Evolutionary conservation across 2,888 invertebrate genomes (phyloP), one percentile per base, ranked within the genome.

Genomic region (Parapristionchus giblindavisi): DNA sequence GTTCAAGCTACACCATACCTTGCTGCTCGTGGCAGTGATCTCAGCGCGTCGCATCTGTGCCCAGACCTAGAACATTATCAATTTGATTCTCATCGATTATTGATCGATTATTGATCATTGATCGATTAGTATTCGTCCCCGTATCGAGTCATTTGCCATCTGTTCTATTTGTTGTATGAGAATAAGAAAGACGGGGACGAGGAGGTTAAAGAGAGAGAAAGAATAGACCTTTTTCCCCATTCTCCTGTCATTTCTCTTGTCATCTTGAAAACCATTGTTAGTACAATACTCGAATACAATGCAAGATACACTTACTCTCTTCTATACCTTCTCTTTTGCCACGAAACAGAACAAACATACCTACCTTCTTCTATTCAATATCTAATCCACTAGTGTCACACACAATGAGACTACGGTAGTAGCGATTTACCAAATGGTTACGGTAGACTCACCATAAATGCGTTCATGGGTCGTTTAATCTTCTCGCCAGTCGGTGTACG

Each of bases 401-500:
- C n/a, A n/a, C n/a, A n/a, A n/a, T n/a, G n/a, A n/a, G n/a, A n/a
- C n/a, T n/a, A n/a, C n/a, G n/a, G n/a, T n/a, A n/a, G n/a, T n/a
- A n/a, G n/a, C n/a, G n/a, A n/a, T n/a, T n/a, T n/a, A n/a, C n/a
- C n/a, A n/a, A n/a, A n/a, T n/a, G n/a, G n/a, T n/a, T n/a, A n/a
- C n/a, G n/a, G n/a, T n/a, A n/a, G n/a, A 75, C 72, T 68, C 56
- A 81, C 81, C 81, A 81, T 81, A 56, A 81, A 81, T 0, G 81
- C 81, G 36, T 81, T 81, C 81, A 81, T 81, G 51, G 81, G 81
- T 60, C 81, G 68, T 60, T 81, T 81, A 65, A 81, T 80, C 68
- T 74, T 75, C 52, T 63, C 60, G 14, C 70, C 70, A 21, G 36
- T 29, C 21, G 54, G 52, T 32, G 61, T 68, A 32, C 43, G 34